Evolutionary conservation across 1,140 invertebrate genomes (phyloP).

Genomic region (Ceratina calcarata): DNA sequence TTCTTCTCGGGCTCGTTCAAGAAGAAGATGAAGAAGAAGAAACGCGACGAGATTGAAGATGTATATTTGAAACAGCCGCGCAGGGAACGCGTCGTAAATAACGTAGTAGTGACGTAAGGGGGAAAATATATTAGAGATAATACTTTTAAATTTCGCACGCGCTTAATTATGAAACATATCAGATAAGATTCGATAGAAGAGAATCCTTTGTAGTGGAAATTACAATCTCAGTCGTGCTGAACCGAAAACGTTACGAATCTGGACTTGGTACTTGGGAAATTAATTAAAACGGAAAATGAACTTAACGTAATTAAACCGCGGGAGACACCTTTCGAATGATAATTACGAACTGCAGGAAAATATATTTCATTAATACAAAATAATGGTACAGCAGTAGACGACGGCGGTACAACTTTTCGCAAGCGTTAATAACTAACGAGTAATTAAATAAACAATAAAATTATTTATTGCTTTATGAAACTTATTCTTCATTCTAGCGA

Average conservation of each 20-base stretch:
- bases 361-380: too few species aligned
- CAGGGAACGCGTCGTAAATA: too few species aligned
- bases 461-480: too few species aligned
- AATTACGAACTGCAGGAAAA: neutral
- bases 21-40: too few species aligned
- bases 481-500: too few species aligned
- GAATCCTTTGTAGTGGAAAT: neutral
- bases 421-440: too few species aligned
- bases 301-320: slow-evolving; percentile 15
- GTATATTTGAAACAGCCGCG: neutral
- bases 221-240: neutral
- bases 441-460: too few species aligned
- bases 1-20: neutral
- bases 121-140: neutral
- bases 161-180: neutral
- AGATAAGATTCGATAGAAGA: neutral
- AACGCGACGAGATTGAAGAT: neutral
- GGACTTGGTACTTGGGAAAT: slow-evolving; percentile 11
- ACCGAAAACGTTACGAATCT: neutral
- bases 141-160: neutral
- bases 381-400: too few species aligned
- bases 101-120: too few species aligned
- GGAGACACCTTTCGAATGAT: slow-evolving; percentile 13
- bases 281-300: slow-evolving; percentile 17
- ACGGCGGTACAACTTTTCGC: too few species aligned